These are phyloP conservation scores for Monochamus saltuarius DNA, from an alignment of 1,140 invertebrate species.

Conservation along the genomic window DNA sequence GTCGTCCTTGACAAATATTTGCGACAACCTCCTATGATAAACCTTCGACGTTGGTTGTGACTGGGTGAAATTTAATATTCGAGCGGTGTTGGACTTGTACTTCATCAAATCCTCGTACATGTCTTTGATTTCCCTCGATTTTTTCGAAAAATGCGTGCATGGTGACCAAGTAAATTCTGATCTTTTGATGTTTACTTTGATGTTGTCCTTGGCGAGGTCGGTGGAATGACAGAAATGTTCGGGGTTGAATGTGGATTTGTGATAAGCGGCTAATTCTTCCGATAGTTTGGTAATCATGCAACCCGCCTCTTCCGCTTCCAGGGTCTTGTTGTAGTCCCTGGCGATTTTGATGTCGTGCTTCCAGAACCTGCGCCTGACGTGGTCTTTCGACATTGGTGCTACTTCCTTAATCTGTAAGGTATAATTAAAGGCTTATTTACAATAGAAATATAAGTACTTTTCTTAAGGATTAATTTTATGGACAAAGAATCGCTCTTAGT, in stretches of 20 bases:
- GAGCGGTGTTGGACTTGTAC: neutral
- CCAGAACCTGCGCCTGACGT: constrained; percentile 61
- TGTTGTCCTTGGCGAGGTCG: constrained; percentile 28
- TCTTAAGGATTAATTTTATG: too few relatives aligned
- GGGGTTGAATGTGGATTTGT: constrained; percentile 2
- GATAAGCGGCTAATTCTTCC: neutral
- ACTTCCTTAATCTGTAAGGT: constrained; percentile 73
- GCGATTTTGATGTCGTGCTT: constrained; percentile 66
- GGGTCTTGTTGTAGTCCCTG: constrained; percentile 56
- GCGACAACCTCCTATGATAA: constrained; percentile 23
- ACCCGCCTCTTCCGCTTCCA: constrained; percentile 34
- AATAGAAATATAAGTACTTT: too few relatives aligned
- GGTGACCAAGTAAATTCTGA: constrained; percentile 33
- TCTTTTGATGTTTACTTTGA: constrained; percentile 22
- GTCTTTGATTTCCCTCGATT: constrained; percentile 14
- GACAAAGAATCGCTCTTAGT: too few relatives aligned
- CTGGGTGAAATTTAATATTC: neutral
- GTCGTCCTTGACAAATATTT: constrained; percentile 25
- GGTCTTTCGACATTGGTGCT: constrained; percentile 60
- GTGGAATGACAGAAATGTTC: constrained; percentile 28
- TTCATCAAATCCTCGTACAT: constrained; percentile 8
- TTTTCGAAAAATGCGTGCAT: constrained; percentile 10
- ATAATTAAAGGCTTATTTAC: too few relatives aligned
- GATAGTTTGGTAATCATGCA: constrained; percentile 14
- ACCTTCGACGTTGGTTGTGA: neutral